phyloP scores from a whole-genome alignment of 2,113 vertebrate genomes.

The Macaca mulatta region DNA sequence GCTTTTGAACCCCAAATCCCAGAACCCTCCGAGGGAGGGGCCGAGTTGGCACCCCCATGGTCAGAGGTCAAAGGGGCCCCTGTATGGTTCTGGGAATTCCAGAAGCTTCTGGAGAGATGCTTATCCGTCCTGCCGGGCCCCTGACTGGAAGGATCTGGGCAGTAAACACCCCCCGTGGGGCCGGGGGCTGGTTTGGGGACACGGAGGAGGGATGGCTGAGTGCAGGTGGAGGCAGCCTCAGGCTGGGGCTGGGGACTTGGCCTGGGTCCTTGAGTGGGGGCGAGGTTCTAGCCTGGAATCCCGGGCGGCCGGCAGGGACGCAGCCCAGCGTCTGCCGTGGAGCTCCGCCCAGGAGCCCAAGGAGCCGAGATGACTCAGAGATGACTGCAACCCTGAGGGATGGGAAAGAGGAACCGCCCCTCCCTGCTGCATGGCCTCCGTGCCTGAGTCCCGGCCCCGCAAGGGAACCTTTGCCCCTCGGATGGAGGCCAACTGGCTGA shows the following conservation, averaged over 20 bases:
- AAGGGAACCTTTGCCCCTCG: not conserved
- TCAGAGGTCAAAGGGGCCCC: not conserved
- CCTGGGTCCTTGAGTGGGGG: not conserved
- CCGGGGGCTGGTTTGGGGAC: fast-evolving
- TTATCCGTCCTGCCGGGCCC: not conserved
- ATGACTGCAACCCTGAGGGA: not conserved
- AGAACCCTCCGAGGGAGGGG: not conserved
- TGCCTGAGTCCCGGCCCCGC: too few species aligned
- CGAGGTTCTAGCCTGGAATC: too few species aligned
- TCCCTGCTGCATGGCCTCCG: not conserved
- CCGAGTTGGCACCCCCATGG: not conserved
- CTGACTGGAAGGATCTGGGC: not conserved
- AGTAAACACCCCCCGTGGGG: fast-evolving
- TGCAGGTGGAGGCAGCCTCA: not conserved
- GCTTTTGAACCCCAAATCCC: not conserved
- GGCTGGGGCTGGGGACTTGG: not conserved
- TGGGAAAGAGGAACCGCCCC: not conserved
- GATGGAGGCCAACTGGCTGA: not conserved
- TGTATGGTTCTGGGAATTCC: not conserved
- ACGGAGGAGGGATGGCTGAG: not conserved
- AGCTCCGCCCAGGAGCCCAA: not conserved
- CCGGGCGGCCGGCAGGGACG: not conserved
- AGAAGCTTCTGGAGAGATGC: not conserved
- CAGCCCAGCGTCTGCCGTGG: not conserved
- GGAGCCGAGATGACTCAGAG: not conserved